Conservation (phyloP, 2,797 vertebrate species). For the Champsocephalus gunnari region DNA sequence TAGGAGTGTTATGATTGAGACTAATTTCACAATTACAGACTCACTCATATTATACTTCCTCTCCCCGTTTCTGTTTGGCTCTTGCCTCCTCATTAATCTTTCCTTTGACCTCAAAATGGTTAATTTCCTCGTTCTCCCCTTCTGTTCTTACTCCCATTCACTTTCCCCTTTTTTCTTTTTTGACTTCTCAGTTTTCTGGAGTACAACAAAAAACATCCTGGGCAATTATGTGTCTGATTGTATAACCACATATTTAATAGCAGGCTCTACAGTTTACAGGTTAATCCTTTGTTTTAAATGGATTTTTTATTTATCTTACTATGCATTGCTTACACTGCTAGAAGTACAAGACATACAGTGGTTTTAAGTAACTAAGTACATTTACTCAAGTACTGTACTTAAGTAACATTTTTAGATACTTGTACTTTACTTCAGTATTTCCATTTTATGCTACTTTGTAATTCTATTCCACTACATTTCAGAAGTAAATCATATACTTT, state of each 20-base stretch:
- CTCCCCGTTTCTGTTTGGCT: conserved; percentile 20
- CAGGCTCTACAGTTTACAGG: fast-evolving
- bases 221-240: conserved; percentile 7
- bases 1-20: conserved; percentile 43
- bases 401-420: too few species aligned
- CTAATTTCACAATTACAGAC: conserved; percentile 46
- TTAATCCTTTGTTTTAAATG: conserved; percentile 15
- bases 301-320: background rate
- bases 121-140: background rate
- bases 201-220: background rate
- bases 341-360: background rate
- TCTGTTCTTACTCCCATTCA: conserved; percentile 5
- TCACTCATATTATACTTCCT: conserved; percentile 26
- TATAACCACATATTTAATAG: conserved; percentile 1
- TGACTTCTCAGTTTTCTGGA: conserved; percentile 2
- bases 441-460: too few species aligned
- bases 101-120: conserved; percentile 9
- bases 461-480: too few species aligned
- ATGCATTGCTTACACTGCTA: too few species aligned
- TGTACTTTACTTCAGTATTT: too few species aligned
- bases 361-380: too few species aligned
- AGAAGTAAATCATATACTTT: too few species aligned
- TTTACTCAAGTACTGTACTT: too few species aligned
- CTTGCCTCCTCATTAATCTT: conserved; percentile 40
- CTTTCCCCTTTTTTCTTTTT: background rate